A percentile compares a stretch with the other conserved stretches of the same genome.
These are phyloP conservation scores for Hirundo rustica DNA, from an alignment of 2,797 vertebrate genomes.

Conservation along the genomic window DNA sequence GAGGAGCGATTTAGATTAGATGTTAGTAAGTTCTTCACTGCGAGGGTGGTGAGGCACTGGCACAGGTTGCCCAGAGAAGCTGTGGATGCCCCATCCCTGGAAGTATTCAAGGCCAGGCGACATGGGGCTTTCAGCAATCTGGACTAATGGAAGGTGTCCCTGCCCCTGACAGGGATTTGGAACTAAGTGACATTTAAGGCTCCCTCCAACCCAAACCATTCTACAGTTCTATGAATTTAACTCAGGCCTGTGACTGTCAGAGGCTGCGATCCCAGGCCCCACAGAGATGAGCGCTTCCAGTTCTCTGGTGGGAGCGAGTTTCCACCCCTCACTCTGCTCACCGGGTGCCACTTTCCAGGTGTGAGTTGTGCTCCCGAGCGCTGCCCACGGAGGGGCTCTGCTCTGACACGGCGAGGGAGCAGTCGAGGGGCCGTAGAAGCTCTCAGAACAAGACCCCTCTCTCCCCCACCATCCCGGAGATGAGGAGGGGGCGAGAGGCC, in stretches of 20 bases:
- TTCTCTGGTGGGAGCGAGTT: neutral
- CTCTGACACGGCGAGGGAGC: accelerated
- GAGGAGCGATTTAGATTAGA: neutral
- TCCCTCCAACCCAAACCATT: neutral
- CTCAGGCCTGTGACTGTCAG: accelerated
- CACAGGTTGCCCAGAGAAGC: neutral
- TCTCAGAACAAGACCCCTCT: too few species aligned
- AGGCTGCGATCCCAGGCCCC: neutral
- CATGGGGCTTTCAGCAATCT: neutral
- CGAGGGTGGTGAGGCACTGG: neutral
- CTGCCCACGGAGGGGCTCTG: neutral
- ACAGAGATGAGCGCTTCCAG: neutral
- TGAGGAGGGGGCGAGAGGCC: too few species aligned
- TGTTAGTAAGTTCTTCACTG: neutral
- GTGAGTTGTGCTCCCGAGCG: neutral
- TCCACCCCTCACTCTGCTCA: neutral
- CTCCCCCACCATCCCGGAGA: neutral
- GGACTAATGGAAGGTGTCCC: neutral
- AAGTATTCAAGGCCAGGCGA: too few species aligned
- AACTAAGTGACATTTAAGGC: neutral
- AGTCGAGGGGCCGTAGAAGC: neutral
- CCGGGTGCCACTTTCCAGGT: neutral
- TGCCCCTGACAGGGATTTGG: neutral
- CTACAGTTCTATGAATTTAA: neutral
- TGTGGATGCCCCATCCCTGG: neutral